Base-by-base conservation (phyloP, 2,888 invertebrate species). In the Piscicola geometra region DNA sequence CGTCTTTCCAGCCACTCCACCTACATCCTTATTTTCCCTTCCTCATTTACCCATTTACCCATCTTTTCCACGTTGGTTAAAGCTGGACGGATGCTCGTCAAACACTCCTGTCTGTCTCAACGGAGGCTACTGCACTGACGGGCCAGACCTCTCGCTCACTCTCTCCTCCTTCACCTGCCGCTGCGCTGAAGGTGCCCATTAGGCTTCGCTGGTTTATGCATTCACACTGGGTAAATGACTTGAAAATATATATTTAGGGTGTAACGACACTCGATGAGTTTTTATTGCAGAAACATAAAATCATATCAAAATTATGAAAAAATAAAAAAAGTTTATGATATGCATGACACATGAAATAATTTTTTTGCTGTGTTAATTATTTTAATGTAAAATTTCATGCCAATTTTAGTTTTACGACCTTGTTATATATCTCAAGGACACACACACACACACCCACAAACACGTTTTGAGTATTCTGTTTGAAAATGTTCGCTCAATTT, bases 121-220 rank as follows among this genome's bases (percentile, higher is more conserved):
- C 41, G 64, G 64, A 9, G 73, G 73, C 25, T 21, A 9, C 21
- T 73, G 73, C 36, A 33, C 56, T n/a, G 73, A 73, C 36, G 73
- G 1, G 1, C 64, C 41, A 1, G 64, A 73, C 36, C 0, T 36
- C 28, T 36, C 32, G 12, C 21, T 21, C 9, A 21, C 32, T 33
- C 0, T n/a, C 30, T 32, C 73, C 1, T 28, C 41, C 25, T 73
- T 35, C 73, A 64, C 60, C 41, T 73, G 73, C 73, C 32, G 33
- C 21, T 73, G 73, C 32, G n/a, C 52, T 25, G 36, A 35, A 64
- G 73, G 73, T 73, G 18, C n/a, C 25, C 52, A 50, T 15, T 15
- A 41, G 15, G 5, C 9, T 9, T 41, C 15, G 41, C 41, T 41
- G 41, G 5, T 41, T 41, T 41, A n/a, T n/a, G n/a, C n/a, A n/a